phyloP scores from a whole-genome alignment of 2,888 invertebrate genomes.

The Drosophila pseudotakahashii region DNA sequence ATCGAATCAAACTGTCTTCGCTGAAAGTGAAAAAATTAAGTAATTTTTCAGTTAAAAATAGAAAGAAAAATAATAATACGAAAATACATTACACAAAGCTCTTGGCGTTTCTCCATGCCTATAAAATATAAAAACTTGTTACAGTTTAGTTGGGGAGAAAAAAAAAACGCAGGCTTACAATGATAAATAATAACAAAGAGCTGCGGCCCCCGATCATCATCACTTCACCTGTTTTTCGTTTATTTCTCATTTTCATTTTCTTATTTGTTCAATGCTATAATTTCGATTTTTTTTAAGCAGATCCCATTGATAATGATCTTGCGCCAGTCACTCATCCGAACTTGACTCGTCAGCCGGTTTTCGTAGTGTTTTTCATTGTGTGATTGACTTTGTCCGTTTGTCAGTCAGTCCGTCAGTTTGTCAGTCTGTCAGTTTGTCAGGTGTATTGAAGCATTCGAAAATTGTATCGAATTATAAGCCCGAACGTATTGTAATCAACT shows the following conservation, averaged over 20 bases:
- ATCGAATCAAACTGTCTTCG: conserved; percentile 50
- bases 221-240: conserved; percentile 48
- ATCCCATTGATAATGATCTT: conserved; percentile 50
- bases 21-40: conserved; percentile 54
- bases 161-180: conserved; percentile 14
- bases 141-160: conserved; percentile 24
- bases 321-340: conserved; percentile 52
- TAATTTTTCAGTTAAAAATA: conserved; percentile 54
- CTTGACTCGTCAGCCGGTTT: conserved; percentile 44
- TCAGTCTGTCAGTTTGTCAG: conserved; percentile 22
- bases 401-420: conserved; percentile 10
- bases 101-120: conserved; percentile 9
- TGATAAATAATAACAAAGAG: conserved; percentile 27
- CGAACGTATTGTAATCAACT: conserved; percentile 36
- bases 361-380: conserved; percentile 20
- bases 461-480: conserved; percentile 43
- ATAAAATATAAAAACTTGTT: conserved; percentile 42
- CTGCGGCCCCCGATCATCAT: conserved; percentile 43
- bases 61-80: conserved; percentile 41
- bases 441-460: conserved; percentile 51
- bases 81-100: conserved; percentile 12
- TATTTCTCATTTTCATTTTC: conserved; percentile 36
- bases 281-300: conserved; percentile 43
- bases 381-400: conserved; percentile 26
- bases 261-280: conserved; percentile 54